phyloP scores from a whole-genome alignment of 2,113 vertebrate genomes.

The Motacilla alba region DNA sequence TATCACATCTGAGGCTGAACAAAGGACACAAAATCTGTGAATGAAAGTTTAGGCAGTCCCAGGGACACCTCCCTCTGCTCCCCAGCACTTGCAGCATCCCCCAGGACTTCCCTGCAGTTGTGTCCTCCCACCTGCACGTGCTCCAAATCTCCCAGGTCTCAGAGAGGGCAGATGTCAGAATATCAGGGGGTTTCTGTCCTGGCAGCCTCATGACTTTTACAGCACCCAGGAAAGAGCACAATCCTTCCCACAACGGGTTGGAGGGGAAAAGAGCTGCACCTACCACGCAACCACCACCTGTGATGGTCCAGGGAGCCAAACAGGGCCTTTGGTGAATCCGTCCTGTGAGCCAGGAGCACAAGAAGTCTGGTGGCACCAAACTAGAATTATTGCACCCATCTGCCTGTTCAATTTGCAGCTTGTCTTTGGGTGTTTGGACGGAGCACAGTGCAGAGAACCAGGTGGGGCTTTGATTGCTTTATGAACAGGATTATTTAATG shows the following conservation, averaged over 20 bases:
- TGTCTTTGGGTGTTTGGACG: not conserved
- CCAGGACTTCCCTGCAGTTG: not conserved
- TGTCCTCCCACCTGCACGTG: not conserved
- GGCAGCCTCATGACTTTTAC: not conserved
- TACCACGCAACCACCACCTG: not conserved
- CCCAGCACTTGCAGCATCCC: not conserved
- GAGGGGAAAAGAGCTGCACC: not conserved
- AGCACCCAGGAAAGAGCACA: not conserved
- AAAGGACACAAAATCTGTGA: not conserved
- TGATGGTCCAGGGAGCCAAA: not conserved
- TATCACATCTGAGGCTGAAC: not conserved
- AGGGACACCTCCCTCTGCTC: not conserved
- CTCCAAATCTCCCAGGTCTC: not conserved
- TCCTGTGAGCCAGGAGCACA: not conserved
- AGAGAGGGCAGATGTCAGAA: not conserved
- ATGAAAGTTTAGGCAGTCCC: not conserved
- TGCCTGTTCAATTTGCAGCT: not conserved
- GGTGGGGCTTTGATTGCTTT: not conserved
- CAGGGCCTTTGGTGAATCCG: not conserved
- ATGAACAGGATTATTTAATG: not conserved
- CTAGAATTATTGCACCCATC: not conserved
- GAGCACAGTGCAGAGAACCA: not conserved
- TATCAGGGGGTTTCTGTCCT: not conserved
- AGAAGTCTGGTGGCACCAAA: not conserved
- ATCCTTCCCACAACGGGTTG: not conserved